These are phyloP conservation scores for Natator depressus DNA, from an alignment of 2,113 vertebrate species.

Conservation along the genomic window DNA sequence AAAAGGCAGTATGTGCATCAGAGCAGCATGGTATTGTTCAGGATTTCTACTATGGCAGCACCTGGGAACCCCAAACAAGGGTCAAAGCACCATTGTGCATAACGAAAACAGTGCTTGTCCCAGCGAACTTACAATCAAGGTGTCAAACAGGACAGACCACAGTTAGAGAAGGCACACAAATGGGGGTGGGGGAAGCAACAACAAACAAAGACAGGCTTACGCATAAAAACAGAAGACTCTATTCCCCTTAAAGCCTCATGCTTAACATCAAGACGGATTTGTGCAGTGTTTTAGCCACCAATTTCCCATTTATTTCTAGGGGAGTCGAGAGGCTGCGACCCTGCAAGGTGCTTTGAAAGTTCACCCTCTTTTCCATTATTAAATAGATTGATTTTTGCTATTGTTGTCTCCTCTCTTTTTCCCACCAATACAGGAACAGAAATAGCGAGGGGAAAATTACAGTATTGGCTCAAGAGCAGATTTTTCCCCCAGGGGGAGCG, in stretches of 20 bases:
- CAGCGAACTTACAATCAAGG: not conserved
- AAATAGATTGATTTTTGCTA: conserved; percentile 1
- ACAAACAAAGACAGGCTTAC: not conserved
- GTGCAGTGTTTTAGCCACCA: not conserved
- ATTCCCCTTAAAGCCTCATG: not conserved
- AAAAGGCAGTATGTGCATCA: not conserved
- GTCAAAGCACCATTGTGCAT: not conserved
- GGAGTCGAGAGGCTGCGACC: not conserved
- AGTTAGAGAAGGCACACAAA: not conserved
- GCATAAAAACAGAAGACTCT: not conserved
- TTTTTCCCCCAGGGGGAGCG: conserved; percentile 12
- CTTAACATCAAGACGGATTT: not conserved
- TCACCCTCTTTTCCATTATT: conserved; percentile 6
- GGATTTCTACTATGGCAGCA: not conserved
- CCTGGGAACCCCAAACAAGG: not conserved
- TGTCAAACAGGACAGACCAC: not conserved
- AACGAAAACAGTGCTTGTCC: not conserved
- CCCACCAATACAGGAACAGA: conserved; percentile 48
- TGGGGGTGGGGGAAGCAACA: not conserved
- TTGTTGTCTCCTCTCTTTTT: conserved; percentile 33
- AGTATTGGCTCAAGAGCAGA: conserved; percentile 22
- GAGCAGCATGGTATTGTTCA: not conserved
- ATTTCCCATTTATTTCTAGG: not conserved
- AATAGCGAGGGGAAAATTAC: conserved; percentile 44
- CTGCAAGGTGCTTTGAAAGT: not conserved